Evolutionary conservation across 1,140 invertebrate genomes (phyloP).

Genomic region (Pseudomyrmex gracilis): DNA sequence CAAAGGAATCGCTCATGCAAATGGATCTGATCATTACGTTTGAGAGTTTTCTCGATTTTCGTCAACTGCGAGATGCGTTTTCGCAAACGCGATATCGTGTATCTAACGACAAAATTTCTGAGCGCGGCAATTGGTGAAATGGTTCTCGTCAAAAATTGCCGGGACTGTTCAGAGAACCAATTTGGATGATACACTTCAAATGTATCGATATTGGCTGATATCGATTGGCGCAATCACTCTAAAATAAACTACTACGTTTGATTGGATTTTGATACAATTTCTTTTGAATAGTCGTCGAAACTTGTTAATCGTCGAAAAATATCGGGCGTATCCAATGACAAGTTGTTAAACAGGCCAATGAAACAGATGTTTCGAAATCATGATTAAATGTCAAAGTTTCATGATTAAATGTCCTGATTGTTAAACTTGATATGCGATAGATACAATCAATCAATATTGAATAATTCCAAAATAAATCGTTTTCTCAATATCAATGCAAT

Average conservation of each 20-base stretch:
- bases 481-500: neutral
- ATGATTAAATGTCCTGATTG: neutral
- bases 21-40: constrained; percentile 37
- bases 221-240: neutral
- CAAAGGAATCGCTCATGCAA: constrained; percentile 67
- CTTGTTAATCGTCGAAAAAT: neutral
- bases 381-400: constrained; percentile 4
- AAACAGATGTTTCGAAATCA: neutral
- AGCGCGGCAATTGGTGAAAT: neutral
- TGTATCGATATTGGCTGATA: neutral
- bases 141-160: neutral
- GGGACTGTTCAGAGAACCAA: neutral
- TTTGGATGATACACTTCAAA: neutral
- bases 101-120: neutral
- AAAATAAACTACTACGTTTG: neutral
- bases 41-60: constrained; percentile 12
- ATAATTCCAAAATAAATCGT: constrained; percentile 9
- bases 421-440: neutral
- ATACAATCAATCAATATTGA: neutral
- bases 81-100: constrained; percentile 14
- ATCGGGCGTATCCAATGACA: too few species aligned
- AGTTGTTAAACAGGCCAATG: constrained; percentile 11
- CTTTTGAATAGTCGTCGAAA: neutral
- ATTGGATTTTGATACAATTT: neutral
- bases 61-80: constrained; percentile 13